Evolutionary conservation across 2,113 vertebrate species (phyloP).

Genomic region (Brachyhypopomus occidentalis): DNA sequence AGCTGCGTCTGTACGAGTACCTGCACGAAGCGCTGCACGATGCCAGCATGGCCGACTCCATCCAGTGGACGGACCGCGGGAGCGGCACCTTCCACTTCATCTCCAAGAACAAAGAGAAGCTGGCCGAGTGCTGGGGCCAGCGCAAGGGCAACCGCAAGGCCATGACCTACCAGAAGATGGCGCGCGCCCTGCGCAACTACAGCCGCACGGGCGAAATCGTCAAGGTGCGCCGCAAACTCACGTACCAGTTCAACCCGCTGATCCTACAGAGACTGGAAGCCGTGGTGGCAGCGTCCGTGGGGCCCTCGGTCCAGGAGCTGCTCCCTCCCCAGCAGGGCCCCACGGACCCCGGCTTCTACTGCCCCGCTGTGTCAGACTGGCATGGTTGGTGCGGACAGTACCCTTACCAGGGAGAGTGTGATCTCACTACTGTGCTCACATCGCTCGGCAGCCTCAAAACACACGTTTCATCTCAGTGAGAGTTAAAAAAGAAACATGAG

Average conservation of each 20-base stretch:
- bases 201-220: slow-evolving; percentile 92
- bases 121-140: slow-evolving; percentile 94
- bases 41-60: slow-evolving; percentile 88
- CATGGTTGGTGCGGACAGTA: slow-evolving; percentile 79
- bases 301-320: slow-evolving; percentile 69
- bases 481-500: neutral
- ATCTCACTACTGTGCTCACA: slow-evolving; percentile 64
- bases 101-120: slow-evolving; percentile 96
- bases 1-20: slow-evolving; percentile 91
- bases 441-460: slow-evolving; percentile 55
- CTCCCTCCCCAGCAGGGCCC: slow-evolving; percentile 67
- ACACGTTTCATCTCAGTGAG: slow-evolving; percentile 45
- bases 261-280: slow-evolving; percentile 84
- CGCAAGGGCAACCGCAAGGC: slow-evolving; percentile 95
- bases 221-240: slow-evolving; percentile 93
- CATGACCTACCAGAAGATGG: slow-evolving; percentile 99
- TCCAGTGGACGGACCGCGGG: slow-evolving; percentile 90
- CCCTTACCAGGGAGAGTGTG: slow-evolving; percentile 72
- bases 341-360: slow-evolving; percentile 73
- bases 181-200: slow-evolving; percentile 93
- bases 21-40: slow-evolving; percentile 87
- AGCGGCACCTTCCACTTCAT: slow-evolving; percentile 93
- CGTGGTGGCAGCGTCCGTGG: slow-evolving; percentile 52
- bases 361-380: slow-evolving; percentile 69
- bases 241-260: slow-evolving; percentile 91